Conservation (phyloP, 2,888 invertebrate species). For the Ormia ochracea region DNA sequence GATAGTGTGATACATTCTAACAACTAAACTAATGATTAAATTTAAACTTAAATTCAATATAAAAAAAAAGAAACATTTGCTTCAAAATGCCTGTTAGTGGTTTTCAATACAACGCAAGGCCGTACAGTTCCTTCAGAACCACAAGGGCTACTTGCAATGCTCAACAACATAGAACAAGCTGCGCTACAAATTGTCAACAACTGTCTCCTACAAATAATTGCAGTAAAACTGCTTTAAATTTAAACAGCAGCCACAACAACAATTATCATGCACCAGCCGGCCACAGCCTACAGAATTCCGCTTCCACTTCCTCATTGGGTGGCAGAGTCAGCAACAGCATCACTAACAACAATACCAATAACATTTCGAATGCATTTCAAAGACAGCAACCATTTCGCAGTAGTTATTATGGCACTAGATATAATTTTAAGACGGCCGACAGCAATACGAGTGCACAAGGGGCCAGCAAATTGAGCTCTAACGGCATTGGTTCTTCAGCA, state of each 20-base stretch:
- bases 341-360: constrained; percentile 45
- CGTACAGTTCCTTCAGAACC: constrained; percentile 76
- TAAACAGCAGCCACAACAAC: not conserved
- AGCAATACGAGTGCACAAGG: constrained; percentile 5
- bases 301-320: constrained; percentile 51
- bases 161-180: constrained; percentile 58
- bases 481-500: not conserved
- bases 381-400: constrained; percentile 75
- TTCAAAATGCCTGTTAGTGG: constrained; percentile 75
- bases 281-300: constrained; percentile 52
- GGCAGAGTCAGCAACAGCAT: constrained; percentile 51
- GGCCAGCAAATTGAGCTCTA: constrained; percentile 4
- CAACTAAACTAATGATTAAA: constrained; percentile 7
- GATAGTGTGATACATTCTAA: constrained; percentile 21
- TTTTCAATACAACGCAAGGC: constrained; percentile 74
- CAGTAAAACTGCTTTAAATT: constrained; percentile 47
- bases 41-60: constrained; percentile 1
- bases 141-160: constrained; percentile 69
- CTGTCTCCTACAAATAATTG: constrained; percentile 33
- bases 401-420: constrained; percentile 73
- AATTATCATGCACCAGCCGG: not conserved
- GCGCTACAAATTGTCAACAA: constrained; percentile 35
- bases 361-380: constrained; percentile 65
- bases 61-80: constrained; percentile 5
- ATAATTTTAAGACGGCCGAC: constrained; percentile 53